phyloP scores from a whole-genome alignment of 2,797 vertebrate species.

The Thamnophis elegans region DNA sequence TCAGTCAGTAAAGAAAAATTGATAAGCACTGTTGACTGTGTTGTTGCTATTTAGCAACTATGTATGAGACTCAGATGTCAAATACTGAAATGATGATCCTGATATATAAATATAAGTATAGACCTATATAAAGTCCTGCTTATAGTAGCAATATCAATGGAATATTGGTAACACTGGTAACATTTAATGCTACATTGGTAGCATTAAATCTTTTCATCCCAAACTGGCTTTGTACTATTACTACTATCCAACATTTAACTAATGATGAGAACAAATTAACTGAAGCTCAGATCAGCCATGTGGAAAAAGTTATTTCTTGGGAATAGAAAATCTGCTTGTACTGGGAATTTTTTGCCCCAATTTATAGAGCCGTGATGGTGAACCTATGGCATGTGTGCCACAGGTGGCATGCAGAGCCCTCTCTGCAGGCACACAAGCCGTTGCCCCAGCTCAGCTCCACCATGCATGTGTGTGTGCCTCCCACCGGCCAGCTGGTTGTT shows the following conservation, averaged over 20 bases:
- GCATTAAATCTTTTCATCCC: slow-evolving; percentile 9
- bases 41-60: background rate
- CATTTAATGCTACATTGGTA: too few species aligned
- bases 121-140: background rate
- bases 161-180: background rate
- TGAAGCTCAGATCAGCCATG: slow-evolving; percentile 15
- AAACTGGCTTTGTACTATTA: background rate
- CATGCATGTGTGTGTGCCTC: too few species aligned
- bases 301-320: slow-evolving; percentile 20
- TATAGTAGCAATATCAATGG: background rate
- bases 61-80: background rate
- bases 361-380: background rate
- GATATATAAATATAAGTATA: background rate
- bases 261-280: slow-evolving; percentile 17
- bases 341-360: background rate
- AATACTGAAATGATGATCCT: background rate
- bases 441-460: too few species aligned
- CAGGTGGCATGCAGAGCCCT: too few species aligned
- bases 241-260: slow-evolving; percentile 12
- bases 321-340: background rate
- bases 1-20: background rate
- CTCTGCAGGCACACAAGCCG: too few species aligned
- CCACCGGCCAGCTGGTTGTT: too few species aligned
- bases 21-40: background rate
- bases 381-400: too few species aligned